Conservation (phyloP, 2,113 vertebrate genomes). For the Apteryx mantelli region DNA sequence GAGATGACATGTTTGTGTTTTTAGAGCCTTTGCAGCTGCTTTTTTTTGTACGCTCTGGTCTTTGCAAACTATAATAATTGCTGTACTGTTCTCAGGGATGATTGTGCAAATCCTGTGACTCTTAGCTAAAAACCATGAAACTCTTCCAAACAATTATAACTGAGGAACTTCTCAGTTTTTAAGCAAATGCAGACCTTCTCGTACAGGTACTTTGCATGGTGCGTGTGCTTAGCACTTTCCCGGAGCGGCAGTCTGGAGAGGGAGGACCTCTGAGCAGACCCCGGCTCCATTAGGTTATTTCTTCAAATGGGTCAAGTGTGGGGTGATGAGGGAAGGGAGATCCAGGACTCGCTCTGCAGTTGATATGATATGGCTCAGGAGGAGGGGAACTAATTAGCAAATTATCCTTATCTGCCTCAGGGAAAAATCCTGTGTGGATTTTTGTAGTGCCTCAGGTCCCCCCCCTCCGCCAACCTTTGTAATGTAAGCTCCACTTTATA, state of each 20-base stretch:
- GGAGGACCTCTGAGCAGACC: not conserved
- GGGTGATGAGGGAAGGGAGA: not conserved
- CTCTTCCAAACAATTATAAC: not conserved
- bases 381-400: not conserved
- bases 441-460: not conserved
- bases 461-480: not conserved
- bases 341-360: not conserved
- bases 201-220: not conserved
- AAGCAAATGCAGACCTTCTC: not conserved
- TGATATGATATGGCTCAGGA: not conserved
- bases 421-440: not conserved
- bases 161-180: not conserved
- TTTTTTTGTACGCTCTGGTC: not conserved
- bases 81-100: not conserved
- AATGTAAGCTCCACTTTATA: not conserved
- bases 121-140: not conserved
- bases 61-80: not conserved
- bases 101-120: not conserved
- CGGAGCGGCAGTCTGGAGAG: not conserved
- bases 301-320: not conserved
- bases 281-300: not conserved
- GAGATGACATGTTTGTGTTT: not conserved
- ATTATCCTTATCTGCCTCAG: not conserved
- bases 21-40: not conserved
- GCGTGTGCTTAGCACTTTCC: not conserved